Percentiles rank a stretch among this genome's conserved stretches.
Evolutionary conservation across 2,888 invertebrate genomes (phyloP).

Genomic region (Cheilosia soror): DNA sequence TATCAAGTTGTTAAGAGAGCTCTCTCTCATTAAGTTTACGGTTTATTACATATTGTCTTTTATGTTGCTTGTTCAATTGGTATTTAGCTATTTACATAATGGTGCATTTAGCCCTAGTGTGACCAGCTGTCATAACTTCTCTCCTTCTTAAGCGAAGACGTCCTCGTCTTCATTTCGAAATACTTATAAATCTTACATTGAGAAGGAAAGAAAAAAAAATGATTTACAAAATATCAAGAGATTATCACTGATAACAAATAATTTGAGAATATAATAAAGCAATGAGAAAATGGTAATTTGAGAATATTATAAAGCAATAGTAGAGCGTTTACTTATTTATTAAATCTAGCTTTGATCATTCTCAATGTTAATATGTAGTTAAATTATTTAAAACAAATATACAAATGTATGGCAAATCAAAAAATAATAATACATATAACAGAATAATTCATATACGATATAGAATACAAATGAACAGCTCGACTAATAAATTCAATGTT

Average conservation of each 20-base stretch:
- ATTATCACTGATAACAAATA: background rate
- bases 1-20: background rate
- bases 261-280: background rate
- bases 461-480: background rate
- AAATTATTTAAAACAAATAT: too few relatives aligned
- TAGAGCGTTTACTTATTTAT: background rate
- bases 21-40: background rate
- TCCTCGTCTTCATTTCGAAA: background rate
- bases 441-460: too few relatives aligned
- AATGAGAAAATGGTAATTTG: background rate
- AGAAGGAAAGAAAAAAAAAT: background rate
- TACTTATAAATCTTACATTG: background rate
- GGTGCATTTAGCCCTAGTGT: too few relatives aligned
- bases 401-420: too few relatives aligned
- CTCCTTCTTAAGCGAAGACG: background rate
- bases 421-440: too few relatives aligned
- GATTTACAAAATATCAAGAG: background rate
- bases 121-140: too few relatives aligned
- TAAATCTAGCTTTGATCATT: too few relatives aligned
- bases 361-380: too few relatives aligned
- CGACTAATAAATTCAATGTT: conserved; percentile 1
- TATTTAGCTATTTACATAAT: too few relatives aligned
- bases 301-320: conserved; percentile 5
- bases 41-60: background rate
- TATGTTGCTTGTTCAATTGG: conserved; percentile 2